phyloP scores from a whole-genome alignment of 1,140 invertebrate genomes.

The Pseudomyrmex gracilis region DNA sequence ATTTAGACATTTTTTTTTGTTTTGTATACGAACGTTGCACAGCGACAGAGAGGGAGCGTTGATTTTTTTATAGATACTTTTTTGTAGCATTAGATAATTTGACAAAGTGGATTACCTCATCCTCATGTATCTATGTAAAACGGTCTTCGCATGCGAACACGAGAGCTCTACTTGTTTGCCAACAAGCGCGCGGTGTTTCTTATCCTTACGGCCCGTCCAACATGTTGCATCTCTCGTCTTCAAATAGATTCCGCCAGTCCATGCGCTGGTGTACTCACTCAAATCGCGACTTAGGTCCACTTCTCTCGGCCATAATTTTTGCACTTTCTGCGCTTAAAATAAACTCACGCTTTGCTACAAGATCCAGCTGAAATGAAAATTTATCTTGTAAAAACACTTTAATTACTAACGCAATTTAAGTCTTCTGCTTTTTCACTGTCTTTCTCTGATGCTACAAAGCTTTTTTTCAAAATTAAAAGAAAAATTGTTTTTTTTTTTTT shows the following conservation, averaged over 20 bases:
- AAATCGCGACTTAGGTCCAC: slow-evolving; percentile 17
- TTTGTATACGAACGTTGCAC: too few relatives aligned
- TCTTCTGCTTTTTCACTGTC: neutral
- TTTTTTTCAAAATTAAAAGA: too few relatives aligned
- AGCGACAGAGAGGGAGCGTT: neutral
- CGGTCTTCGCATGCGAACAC: slow-evolving; percentile 67
- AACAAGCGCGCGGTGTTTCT: slow-evolving; percentile 71
- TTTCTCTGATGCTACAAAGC: neutral
- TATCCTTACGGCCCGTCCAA: slow-evolving; percentile 77
- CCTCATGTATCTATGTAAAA: slow-evolving; percentile 37
- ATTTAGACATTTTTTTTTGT: too few relatives aligned
- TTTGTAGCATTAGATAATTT: neutral
- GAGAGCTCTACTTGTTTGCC: slow-evolving; percentile 75
- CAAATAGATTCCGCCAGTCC: slow-evolving; percentile 77
- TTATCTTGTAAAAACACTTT: neutral
- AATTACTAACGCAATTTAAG: neutral
- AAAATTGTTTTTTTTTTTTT: too few relatives aligned
- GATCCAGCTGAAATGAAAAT: neutral
- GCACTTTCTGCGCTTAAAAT: slow-evolving; percentile 34
- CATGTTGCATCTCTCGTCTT: slow-evolving; percentile 78
- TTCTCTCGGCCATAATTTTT: slow-evolving; percentile 29
- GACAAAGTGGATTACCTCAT: slow-evolving; percentile 66
- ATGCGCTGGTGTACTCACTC: slow-evolving; percentile 33
- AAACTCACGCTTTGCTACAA: neutral
- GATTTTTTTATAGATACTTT: neutral